Conservation (phyloP, 1,140 invertebrate genomes). For the Eriosoma lanigerum region DNA sequence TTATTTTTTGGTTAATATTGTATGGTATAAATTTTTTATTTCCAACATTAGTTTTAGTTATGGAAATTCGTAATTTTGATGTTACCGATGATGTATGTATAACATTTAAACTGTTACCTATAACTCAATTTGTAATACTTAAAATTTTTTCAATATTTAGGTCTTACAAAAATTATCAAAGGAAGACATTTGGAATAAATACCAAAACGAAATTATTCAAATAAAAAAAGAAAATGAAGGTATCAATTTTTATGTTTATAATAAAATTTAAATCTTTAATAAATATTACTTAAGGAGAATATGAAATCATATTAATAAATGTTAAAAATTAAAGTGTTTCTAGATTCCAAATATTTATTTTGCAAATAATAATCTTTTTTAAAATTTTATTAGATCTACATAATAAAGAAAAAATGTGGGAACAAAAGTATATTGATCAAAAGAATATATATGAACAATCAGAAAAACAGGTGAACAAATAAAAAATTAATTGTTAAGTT, state of each 20-base stretch:
- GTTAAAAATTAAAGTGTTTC: background rate
- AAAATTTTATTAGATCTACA: constrained; percentile 9
- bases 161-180: constrained; percentile 23
- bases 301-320: background rate
- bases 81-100: constrained; percentile 16
- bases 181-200: constrained; percentile 35
- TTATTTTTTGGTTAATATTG: too few species aligned
- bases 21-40: background rate
- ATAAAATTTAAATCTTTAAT: background rate
- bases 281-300: background rate
- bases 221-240: constrained; percentile 43
- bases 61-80: constrained; percentile 25
- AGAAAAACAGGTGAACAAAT: constrained; percentile 22
- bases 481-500: too few species aligned
- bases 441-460: constrained; percentile 31
- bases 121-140: background rate
- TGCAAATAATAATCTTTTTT: background rate
- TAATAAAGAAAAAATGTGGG: constrained; percentile 35
- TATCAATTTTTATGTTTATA: background rate
- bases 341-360: too few species aligned
- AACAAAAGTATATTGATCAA: constrained; percentile 26
- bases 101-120: background rate
- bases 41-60: background rate
- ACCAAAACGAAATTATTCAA: constrained; percentile 21
- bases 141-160: background rate